Base-by-base conservation (phyloP, 2,113 vertebrate genomes). In the Arothron firmamentum region DNA sequence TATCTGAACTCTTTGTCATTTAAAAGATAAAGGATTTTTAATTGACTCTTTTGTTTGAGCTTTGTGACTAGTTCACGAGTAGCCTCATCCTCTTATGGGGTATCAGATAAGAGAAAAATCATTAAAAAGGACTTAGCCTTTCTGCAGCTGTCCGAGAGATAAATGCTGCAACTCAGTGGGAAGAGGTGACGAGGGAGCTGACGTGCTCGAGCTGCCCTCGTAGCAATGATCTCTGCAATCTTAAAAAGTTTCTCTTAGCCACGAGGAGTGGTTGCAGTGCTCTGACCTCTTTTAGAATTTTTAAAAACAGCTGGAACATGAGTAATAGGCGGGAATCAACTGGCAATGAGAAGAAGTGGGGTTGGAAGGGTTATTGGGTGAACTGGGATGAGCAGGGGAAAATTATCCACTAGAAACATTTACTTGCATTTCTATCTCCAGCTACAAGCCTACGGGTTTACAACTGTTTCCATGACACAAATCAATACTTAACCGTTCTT, bases 41-140 rank as follows among this genome's bases (percentile, higher is more conserved):
- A 79, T 81, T 71, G 19, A 81, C 70, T 59, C 57, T 73, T 77
- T 65, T 4, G 3, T 67, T 57, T 65, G 53, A 67, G 62, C 28
- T 77, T 68, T 60, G 21, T 70, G 74, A 65, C 53, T 75, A 56
- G 60, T 67, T 67, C 65, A 65, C 41, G 69, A 67, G 63, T 56
- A 41, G 56, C 58, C 56, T 65, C 51, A 72, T 62, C 54, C 63
- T 78, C 69, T 71, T 72, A 68, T 21, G 51, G 45, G 16, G 28
- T 56, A 51, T 70, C 69, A 77, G 61, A 77, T 62, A 72, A 59
- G 59, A 51, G 55, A 45, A 52, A 64, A 70, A 77, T 75, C 62
- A 74, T 80, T 84, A 71, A 77, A 84, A 74, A 68, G 48, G 51
- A 65, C 56, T 61, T 58, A 65, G 59, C 23, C 66, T 46, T 59